Base-by-base conservation (phyloP, 1,140 invertebrate species). In the Drosophila nebulosa region DNA sequence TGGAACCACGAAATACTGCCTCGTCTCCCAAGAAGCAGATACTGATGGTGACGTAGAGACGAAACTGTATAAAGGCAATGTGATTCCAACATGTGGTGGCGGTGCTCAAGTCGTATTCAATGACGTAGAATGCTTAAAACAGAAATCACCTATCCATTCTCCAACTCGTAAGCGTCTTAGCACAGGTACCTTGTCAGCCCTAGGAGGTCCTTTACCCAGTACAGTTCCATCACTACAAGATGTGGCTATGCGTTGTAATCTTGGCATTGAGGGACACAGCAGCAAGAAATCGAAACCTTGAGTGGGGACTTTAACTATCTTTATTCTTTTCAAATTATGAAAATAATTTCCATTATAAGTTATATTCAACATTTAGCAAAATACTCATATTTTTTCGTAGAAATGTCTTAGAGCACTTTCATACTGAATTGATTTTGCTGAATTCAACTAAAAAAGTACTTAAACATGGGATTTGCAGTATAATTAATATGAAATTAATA, bases 61-160 rank as follows among this genome's bases (percentile, higher is more conserved):
- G 0, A 96, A 96, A 80, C 85, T 99, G 36, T 97, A 97, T 79
- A 99, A 99, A 94, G 98, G 95, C 46, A 96, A 99, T 91, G 96
- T 99, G 26, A 93, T 99, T 12, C 97, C 97, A 9, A 99, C 98
- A 0, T 95, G 95, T 65, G 96, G 96, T 12, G 98, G 98, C 6
- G 98, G 98, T 0, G 96, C 97, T 1, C 97, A 99, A 89, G 97
- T 99, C 0, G 95, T 99, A 22, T 99, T 99, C 80, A 97, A 97
- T 76, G 98, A 99, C 92, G 96, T 99, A 1, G 98, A 99, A 92
- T 95, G 95, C 71, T 91, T 99, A 4, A 96, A 95, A 78, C 97
- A 99, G 90, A 93, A 94, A 72, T 97, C 97, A 0, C 97, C 97
- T 3, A 94, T 90, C 4, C 74, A 78, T 56, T 90, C 90, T 14